These are phyloP conservation scores for Andinoacara biseriatus DNA, from an alignment of 2,113 vertebrate species.

Conservation along the genomic window DNA sequence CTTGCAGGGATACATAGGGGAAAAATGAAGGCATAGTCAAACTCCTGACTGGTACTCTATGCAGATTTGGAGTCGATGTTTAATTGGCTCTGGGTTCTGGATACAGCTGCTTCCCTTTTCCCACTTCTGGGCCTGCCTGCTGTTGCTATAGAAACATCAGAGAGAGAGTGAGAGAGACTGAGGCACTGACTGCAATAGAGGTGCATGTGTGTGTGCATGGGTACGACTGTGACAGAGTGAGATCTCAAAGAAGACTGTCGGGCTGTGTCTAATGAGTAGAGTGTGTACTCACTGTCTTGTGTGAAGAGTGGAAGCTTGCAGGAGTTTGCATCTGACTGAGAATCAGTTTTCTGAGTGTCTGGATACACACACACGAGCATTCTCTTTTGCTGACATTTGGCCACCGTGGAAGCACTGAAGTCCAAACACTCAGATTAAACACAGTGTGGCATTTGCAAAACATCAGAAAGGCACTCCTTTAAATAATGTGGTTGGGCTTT, in stretches of 20 bases:
- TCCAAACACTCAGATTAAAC: neutral
- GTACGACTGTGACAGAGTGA: conserved; percentile 49
- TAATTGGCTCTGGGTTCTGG: conserved; percentile 21
- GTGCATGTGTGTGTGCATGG: conserved; percentile 6
- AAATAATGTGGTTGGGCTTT: neutral
- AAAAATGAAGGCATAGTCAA: conserved; percentile 2
- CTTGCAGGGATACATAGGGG: neutral
- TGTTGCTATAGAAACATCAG: conserved; percentile 77
- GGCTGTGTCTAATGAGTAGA: conserved; percentile 67
- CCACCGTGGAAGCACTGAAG: neutral
- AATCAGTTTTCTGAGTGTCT: neutral
- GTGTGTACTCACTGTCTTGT: conserved; percentile 48
- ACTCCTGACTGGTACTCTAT: conserved; percentile 1
- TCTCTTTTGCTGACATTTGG: neutral
- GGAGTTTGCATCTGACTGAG: conserved; percentile 35
- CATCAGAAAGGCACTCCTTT: neutral
- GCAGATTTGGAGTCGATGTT: conserved; percentile 15
- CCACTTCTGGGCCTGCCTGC: conserved; percentile 44
- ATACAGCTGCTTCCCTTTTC: conserved; percentile 26
- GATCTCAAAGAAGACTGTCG: conserved; percentile 60
- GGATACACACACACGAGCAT: neutral
- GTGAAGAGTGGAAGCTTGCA: conserved; percentile 18
- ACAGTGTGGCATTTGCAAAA: neutral
- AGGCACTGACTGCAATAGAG: conserved; percentile 9
- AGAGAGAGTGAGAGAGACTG: conserved; percentile 10